Conservation (phyloP, 1,140 invertebrate genomes). For the Zaprionus ghesquierei region DNA sequence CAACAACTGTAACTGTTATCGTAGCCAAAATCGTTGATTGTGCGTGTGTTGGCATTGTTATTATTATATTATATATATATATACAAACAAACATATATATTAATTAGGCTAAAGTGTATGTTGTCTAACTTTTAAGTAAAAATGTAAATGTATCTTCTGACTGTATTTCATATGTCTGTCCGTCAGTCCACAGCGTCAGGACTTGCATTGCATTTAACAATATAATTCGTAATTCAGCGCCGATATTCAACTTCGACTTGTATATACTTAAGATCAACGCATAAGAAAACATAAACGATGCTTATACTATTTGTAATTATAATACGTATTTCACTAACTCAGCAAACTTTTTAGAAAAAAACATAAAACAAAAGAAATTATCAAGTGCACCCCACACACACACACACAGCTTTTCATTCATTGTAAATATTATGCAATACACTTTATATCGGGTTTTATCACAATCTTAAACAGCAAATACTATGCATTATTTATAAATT, state of each 20-base stretch:
- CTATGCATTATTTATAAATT: slow-evolving; percentile 23
- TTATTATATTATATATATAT: slow-evolving; percentile 35
- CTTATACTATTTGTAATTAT: slow-evolving; percentile 19
- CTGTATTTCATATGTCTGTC: slow-evolving; percentile 60
- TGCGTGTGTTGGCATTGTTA: slow-evolving; percentile 54
- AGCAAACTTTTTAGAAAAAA: slow-evolving; percentile 18
- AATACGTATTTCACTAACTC: slow-evolving; percentile 23
- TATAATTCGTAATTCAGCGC: slow-evolving; percentile 10
- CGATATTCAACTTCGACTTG: slow-evolving; percentile 45
- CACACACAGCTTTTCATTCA: slow-evolving; percentile 16
- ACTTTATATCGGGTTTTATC: slow-evolving; percentile 34
- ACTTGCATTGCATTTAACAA: slow-evolving; percentile 54
- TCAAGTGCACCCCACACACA: slow-evolving; percentile 18
- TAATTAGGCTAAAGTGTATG: slow-evolving; percentile 63
- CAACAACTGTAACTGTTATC: slow-evolving; percentile 53
- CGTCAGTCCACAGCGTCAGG: slow-evolving; percentile 28
- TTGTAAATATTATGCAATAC: slow-evolving; percentile 23
- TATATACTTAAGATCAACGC: slow-evolving; percentile 39
- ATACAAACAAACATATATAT: slow-evolving; percentile 25
- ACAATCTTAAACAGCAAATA: slow-evolving; percentile 17
- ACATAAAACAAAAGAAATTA: slow-evolving; percentile 5
- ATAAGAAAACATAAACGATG: slow-evolving; percentile 11
- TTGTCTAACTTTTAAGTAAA: slow-evolving; percentile 67
- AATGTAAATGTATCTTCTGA: slow-evolving; percentile 59
- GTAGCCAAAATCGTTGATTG: slow-evolving; percentile 70